Conservation (phyloP, 2,113 vertebrate species). For the Trematomus loennbergii region DNA sequence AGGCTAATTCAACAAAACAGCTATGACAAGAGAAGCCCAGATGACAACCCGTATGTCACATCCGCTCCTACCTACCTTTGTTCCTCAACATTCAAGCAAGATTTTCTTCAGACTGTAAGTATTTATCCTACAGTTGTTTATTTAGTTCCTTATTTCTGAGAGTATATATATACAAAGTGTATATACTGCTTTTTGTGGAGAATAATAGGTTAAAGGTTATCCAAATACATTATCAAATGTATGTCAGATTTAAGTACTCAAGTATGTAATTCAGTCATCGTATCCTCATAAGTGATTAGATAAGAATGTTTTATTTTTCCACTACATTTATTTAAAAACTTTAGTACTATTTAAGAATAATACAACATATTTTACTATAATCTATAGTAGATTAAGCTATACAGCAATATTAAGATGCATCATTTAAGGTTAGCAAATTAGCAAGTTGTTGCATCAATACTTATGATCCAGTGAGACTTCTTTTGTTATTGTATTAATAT, state of each 20-base stretch:
- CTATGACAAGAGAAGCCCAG: slow-evolving; percentile 24
- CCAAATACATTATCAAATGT: neutral
- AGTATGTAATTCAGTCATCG: no score
- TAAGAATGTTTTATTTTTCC: no score
- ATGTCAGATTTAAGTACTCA: no score
- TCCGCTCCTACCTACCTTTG: slow-evolving; percentile 2
- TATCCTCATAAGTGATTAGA: no score
- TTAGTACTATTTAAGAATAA: neutral
- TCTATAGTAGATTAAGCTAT: neutral
- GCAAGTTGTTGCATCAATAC: no score
- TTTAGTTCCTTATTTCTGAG: neutral
- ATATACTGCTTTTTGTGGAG: neutral
- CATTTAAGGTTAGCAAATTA: no score
- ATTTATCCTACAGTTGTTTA: neutral
- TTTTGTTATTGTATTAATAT: no score
- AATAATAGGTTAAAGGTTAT: neutral
- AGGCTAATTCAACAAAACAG: slow-evolving; percentile 51
- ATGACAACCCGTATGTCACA: slow-evolving; percentile 15
- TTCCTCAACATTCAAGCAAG: neutral
- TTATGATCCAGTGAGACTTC: no score
- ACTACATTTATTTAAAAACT: neutral
- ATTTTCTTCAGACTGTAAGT: slow-evolving; percentile 15
- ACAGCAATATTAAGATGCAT: neutral
- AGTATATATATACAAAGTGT: no score
- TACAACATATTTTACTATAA: neutral